phyloP scores from a whole-genome alignment of 2,113 vertebrate species.

The Esox niger region DNA sequence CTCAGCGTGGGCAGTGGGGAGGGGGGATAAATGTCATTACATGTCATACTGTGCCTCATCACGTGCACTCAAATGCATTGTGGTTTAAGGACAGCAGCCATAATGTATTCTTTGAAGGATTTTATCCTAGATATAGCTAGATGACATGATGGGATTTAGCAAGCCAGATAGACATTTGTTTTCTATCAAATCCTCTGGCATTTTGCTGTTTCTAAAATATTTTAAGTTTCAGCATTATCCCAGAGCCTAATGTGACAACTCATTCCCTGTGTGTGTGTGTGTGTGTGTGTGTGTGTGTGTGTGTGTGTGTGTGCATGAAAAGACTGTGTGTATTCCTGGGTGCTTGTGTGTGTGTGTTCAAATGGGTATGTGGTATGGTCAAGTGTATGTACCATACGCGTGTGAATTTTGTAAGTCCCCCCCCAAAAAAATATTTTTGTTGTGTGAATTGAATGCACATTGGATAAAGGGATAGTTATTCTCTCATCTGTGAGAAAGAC shows the following conservation, averaged over 20 bases:
- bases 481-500: conserved; percentile 30
- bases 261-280: conserved; percentile 37
- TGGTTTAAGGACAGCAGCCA: conserved; percentile 54
- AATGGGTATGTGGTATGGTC: no score
- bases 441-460: conserved; percentile 50
- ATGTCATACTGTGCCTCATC: conserved; percentile 60
- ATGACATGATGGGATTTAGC: conserved; percentile 49
- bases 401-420: conserved; percentile 24
- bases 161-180: conserved; percentile 53
- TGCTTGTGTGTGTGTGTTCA: conserved; percentile 25
- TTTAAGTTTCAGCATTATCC: conserved; percentile 58
- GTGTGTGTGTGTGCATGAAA: conserved; percentile 10
- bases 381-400: conserved; percentile 15
- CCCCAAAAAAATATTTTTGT: conserved; percentile 57
- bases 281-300: conserved; percentile 12
- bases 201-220: conserved; percentile 64
- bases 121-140: conserved; percentile 55
- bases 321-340: no score
- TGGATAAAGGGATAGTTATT: conserved; percentile 37
- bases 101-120: conserved; percentile 59
- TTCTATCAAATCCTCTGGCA: conserved; percentile 56
- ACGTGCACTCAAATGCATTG: conserved; percentile 50
- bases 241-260: conserved; percentile 54
- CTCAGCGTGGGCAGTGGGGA: conserved; percentile 17
- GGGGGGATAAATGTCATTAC: conserved; percentile 53